phyloP scores from a whole-genome alignment of 2,888 invertebrate species.

The Apamea sordens region DNA sequence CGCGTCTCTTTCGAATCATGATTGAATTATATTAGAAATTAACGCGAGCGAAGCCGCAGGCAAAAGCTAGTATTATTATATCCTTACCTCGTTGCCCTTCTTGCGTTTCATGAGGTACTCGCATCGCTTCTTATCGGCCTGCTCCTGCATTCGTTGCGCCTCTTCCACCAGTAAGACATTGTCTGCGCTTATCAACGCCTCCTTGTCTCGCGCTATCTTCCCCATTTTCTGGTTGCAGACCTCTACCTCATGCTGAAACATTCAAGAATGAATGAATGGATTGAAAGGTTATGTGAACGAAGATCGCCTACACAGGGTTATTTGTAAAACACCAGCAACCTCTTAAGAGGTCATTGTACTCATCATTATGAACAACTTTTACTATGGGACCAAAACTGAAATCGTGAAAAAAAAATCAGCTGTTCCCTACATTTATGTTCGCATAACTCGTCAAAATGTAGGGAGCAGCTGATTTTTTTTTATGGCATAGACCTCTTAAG shows the following conservation, averaged over 20 bases:
- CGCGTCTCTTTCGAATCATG: too few relatives aligned
- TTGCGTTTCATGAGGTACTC: constrained; percentile 74
- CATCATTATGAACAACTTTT: too few relatives aligned
- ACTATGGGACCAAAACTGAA: too few relatives aligned
- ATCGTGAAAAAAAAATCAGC: too few relatives aligned
- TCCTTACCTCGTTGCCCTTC: constrained; percentile 74
- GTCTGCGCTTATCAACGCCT: constrained; percentile 56
- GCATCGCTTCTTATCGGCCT: constrained; percentile 75
- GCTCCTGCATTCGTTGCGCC: constrained; percentile 68
- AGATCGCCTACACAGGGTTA: too few relatives aligned
- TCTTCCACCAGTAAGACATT: constrained; percentile 68
- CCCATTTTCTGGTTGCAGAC: constrained; percentile 79
- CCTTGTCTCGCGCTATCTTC: constrained; percentile 68
- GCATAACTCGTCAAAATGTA: too few relatives aligned
- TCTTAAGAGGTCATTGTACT: too few relatives aligned
- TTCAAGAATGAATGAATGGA: background rate
- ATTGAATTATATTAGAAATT: too few relatives aligned
- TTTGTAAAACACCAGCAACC: too few relatives aligned
- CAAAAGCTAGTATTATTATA: background rate
- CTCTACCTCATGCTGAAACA: constrained; percentile 77
- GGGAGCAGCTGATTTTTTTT: too few relatives aligned
- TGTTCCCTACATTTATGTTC: too few relatives aligned
- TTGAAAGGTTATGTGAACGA: background rate
- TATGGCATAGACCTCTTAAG: background rate
- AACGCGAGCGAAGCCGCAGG: too few relatives aligned